Conservation (phyloP, 2,888 invertebrate genomes). For the Tenthredo livida region DNA sequence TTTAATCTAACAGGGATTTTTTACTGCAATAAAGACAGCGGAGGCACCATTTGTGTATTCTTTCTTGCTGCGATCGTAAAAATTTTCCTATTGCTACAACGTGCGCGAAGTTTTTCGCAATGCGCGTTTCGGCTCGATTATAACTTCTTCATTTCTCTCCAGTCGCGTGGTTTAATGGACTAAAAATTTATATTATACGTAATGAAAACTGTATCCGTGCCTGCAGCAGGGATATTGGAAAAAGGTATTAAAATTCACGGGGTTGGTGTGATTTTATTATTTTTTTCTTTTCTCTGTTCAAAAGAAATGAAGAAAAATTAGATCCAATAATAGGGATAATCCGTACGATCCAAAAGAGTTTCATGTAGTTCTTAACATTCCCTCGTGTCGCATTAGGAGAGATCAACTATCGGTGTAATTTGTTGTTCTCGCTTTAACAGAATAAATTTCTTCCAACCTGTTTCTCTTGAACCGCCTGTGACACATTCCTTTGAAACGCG, state of each 20-base stretch:
- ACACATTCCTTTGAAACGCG: conserved; percentile 59
- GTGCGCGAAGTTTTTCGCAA: neutral
- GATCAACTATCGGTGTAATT: conserved; percentile 75
- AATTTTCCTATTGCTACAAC: no score
- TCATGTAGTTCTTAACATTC: conserved; percentile 66
- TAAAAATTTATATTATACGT: neutral
- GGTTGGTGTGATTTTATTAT: neutral
- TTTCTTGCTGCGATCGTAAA: no score
- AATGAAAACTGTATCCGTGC: neutral
- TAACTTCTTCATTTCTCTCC: neutral
- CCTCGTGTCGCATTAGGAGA: conserved; percentile 75
- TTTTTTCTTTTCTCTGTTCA: neutral
- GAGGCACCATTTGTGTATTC: no score
- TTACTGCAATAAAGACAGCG: no score
- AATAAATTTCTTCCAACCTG: conserved; percentile 75
- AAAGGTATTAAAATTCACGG: neutral
- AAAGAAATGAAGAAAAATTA: neutral
- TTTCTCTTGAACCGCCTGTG: conserved; percentile 60
- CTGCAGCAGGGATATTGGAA: neutral
- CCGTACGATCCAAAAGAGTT: conserved; percentile 38
- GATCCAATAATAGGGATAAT: conserved; percentile 28
- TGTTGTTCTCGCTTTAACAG: conserved; percentile 76
- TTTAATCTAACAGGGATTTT: neutral
- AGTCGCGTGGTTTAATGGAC: neutral
- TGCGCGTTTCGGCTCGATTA: neutral